Conservation (phyloP, 2,888 invertebrate genomes). For the Archaeoteleia sp. region DNA sequence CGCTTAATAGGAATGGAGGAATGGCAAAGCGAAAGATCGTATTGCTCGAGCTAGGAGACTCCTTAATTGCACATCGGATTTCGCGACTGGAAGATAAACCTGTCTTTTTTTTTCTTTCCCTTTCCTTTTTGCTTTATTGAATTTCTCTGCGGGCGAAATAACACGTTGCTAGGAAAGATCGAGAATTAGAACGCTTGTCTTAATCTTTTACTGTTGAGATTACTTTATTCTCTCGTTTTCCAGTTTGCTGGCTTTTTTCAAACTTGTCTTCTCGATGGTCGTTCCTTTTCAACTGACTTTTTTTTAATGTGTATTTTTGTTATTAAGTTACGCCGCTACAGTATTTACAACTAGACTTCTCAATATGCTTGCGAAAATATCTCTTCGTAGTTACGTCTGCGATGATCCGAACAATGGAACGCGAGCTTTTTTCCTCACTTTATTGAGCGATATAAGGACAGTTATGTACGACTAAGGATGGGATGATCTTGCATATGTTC, state of each 20-base stretch:
- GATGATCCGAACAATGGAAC: constrained; percentile 29
- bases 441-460: constrained; percentile 34
- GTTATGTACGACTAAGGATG: constrained; percentile 19
- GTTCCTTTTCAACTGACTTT: no score
- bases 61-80: constrained; percentile 43
- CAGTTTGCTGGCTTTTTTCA: constrained; percentile 8
- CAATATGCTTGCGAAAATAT: constrained; percentile 46
- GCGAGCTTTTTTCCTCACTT: constrained; percentile 20
- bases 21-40: constrained; percentile 38
- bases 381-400: constrained; percentile 29
- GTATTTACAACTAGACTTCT: constrained; percentile 42
- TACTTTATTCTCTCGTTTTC: constrained; percentile 23
- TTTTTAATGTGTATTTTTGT: constrained; percentile 6
- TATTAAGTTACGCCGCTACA: constrained; percentile 35
- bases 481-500: constrained; percentile 14
- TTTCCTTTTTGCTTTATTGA: constrained; percentile 33
- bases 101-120: constrained; percentile 28
- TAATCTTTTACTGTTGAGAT: constrained; percentile 29
- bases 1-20: constrained; percentile 40
- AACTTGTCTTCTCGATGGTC: no score
- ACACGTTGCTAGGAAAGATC: constrained; percentile 29
- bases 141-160: constrained; percentile 36
- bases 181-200: constrained; percentile 37
- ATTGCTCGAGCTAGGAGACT: constrained; percentile 25
- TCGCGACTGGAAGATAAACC: constrained; percentile 38